Conservation (phyloP, 1,140 invertebrate species). For the Rhizoglyphus robini region DNA sequence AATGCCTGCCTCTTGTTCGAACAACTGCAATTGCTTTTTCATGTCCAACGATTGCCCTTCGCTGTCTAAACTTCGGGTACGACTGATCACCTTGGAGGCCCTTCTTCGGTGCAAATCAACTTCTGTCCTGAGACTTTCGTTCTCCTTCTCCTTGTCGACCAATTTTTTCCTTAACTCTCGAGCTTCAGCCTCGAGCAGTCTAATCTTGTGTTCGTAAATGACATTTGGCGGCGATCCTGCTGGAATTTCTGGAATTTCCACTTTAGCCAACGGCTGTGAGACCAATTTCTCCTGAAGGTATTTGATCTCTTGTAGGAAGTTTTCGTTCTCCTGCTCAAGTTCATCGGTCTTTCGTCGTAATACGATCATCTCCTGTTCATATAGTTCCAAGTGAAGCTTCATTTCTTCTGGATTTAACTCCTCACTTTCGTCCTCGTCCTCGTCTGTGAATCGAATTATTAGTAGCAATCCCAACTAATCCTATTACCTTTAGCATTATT, state of each 20-base stretch:
- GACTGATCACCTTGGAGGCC: slow-evolving; percentile 28
- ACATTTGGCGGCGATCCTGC: slow-evolving; percentile 20
- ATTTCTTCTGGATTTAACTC: slow-evolving; percentile 50
- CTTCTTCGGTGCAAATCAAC: slow-evolving; percentile 44
- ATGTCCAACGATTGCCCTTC: slow-evolving; percentile 42
- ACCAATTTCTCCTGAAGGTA: slow-evolving; percentile 55
- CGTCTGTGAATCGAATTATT: slow-evolving; percentile 3
- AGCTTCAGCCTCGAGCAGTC: slow-evolving; percentile 51
- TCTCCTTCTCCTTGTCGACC: slow-evolving; percentile 65
- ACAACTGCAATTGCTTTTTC: slow-evolving; percentile 53
- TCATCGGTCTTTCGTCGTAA: slow-evolving; percentile 67
- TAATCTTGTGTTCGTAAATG: slow-evolving; percentile 48
- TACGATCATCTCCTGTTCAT: slow-evolving; percentile 67
- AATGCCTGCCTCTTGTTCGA: slow-evolving; percentile 54
- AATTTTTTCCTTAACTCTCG: slow-evolving; percentile 55
- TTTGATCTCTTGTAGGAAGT: slow-evolving; percentile 54
- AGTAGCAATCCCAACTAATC: neutral
- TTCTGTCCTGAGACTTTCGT: slow-evolving; percentile 56
- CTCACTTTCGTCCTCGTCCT: slow-evolving; percentile 40
- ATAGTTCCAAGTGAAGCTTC: slow-evolving; percentile 65
- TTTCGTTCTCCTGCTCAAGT: slow-evolving; percentile 59
- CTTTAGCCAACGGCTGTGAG: slow-evolving; percentile 26
- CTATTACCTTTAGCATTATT: slow-evolving; percentile 4
- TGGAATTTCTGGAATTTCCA: slow-evolving; percentile 25
- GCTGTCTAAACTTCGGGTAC: slow-evolving; percentile 41